Evolutionary conservation across 2,113 vertebrate species (phyloP), one percentile per base, ranked within the genome.

Genomic region (Chloropsis hardwickii): DNA sequence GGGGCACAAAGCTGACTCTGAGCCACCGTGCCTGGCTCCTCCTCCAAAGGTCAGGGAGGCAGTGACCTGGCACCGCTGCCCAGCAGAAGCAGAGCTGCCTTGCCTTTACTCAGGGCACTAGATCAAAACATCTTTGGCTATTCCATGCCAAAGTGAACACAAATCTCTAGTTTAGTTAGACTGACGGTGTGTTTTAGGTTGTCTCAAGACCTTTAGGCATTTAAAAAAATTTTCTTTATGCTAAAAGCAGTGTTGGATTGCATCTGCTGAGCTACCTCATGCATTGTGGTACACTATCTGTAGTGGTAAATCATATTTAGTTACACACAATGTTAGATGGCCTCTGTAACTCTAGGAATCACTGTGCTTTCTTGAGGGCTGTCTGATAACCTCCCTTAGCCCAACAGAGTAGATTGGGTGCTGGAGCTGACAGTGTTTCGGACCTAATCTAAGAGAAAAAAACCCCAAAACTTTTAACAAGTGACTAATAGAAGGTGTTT

Each of bases 361-460:
- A 14, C 29, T 57, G 22, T 27, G 5, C 27, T 57, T 71, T 37
- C 45, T 39, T 50, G 57, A 37, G 50, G 8, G 19, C 28, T 78
- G 66, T 57, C 71, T 73, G 57, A 60, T 90, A 94, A 94, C 76
- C 45, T 83, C 62, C 42, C 37, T 39, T 80, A 72, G 47, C 33
- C 88, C 56, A 86, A 37, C 20, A 64, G 56, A 76, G 44, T 58
- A 82, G 78, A 45, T 81, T 69, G 86, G 88, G 28, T 2, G 0
- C 58, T 83, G 47, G 58, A 66, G 76, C 67, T 91, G 83, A 88
- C 29, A 54, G 62, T 29, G 60, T 64, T 80, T 45, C 76, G 81
- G 40, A n/a, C 48, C 25, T 69, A 18, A 71, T 92, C 67, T 80
- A 95, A 86, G 57, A 90, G 60, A 83, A 95, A 88, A 57, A 54